These are phyloP conservation scores for Phortica okadai DNA, from an alignment of 2,888 invertebrate genomes.

Conservation along the genomic window DNA sequence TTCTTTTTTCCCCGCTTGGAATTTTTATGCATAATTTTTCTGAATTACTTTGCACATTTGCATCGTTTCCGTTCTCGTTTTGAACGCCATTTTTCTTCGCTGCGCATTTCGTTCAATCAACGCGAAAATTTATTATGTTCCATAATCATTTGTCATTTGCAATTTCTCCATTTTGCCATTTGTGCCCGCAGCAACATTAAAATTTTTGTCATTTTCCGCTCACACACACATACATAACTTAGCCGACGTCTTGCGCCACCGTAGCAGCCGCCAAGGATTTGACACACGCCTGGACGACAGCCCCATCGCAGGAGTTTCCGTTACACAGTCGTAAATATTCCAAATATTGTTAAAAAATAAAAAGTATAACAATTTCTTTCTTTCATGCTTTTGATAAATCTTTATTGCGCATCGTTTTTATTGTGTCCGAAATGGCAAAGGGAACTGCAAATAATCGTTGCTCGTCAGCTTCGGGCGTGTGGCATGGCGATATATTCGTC, in stretches of 20 bases:
- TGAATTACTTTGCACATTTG: conserved; percentile 27
- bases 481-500: no score
- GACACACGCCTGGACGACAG: conserved; percentile 35
- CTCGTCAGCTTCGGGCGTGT: no score
- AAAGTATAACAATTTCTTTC: conserved; percentile 58
- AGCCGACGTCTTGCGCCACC: not conserved
- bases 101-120: conserved; percentile 66
- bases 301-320: conserved; percentile 32
- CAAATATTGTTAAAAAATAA: conserved; percentile 62
- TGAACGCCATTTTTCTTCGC: conserved; percentile 1
- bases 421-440: conserved; percentile 51
- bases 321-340: conserved; percentile 61
- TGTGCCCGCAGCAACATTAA: conserved; percentile 63
- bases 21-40: conserved; percentile 24
- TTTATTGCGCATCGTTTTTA: conserved; percentile 54
- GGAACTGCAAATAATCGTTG: conserved; percentile 44
- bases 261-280: not conserved
- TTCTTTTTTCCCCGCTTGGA: not conserved
- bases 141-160: conserved; percentile 69
- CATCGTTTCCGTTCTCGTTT: conserved; percentile 8
- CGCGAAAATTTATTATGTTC: conserved; percentile 64
- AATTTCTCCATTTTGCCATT: conserved; percentile 42
- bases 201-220: conserved; percentile 63
- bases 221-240: conserved; percentile 57
- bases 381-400: conserved; percentile 45